A percentile compares a stretch with the other conserved stretches of the same genome.
These are phyloP conservation scores for Alviniconcha strummeri DNA, from an alignment of 2,888 invertebrate species.

Conservation along the genomic window DNA sequence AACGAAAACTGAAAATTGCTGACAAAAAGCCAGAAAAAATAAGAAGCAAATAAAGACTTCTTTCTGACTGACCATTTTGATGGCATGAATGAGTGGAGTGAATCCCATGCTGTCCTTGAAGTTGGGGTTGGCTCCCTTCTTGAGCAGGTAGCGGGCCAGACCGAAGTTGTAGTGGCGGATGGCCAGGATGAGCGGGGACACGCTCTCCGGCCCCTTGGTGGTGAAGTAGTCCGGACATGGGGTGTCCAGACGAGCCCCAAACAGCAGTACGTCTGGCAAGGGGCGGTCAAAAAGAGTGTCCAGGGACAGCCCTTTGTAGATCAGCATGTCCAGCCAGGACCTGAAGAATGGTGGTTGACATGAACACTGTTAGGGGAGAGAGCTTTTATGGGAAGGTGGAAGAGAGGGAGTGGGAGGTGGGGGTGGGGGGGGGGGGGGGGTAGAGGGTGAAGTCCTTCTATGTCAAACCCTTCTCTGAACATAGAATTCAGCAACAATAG, in stretches of 20 bases:
- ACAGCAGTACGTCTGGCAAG: slow-evolving; percentile 57
- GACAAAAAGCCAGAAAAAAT: too few relatives aligned
- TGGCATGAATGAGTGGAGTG: slow-evolving; percentile 75
- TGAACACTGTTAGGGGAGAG: too few relatives aligned
- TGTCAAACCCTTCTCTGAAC: too few relatives aligned
- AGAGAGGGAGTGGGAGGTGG: too few relatives aligned
- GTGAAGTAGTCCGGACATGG: slow-evolving; percentile 55
- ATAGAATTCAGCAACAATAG: too few relatives aligned
- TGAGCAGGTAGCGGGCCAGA: slow-evolving; percentile 68
- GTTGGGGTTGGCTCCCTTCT: slow-evolving; percentile 71
- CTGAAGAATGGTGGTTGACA: slow-evolving; percentile 37
- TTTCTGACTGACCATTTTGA: slow-evolving; percentile 64
- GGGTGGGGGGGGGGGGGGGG: too few relatives aligned
- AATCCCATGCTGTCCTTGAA: slow-evolving; percentile 68
- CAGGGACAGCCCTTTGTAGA: slow-evolving; percentile 57
- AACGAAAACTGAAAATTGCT: too few relatives aligned
- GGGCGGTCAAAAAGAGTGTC: slow-evolving; percentile 68
- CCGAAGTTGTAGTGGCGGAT: slow-evolving; percentile 69
- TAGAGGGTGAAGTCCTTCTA: too few relatives aligned
- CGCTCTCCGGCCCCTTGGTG: slow-evolving; percentile 44
- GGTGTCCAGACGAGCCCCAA: slow-evolving; percentile 52
- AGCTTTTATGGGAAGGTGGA: too few relatives aligned
- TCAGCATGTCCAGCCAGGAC: slow-evolving; percentile 57
- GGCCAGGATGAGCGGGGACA: slow-evolving; percentile 72
- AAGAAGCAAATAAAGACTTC: too few relatives aligned